Conservation (phyloP, 2,888 invertebrate species). For the Cerastis rubricosa region DNA sequence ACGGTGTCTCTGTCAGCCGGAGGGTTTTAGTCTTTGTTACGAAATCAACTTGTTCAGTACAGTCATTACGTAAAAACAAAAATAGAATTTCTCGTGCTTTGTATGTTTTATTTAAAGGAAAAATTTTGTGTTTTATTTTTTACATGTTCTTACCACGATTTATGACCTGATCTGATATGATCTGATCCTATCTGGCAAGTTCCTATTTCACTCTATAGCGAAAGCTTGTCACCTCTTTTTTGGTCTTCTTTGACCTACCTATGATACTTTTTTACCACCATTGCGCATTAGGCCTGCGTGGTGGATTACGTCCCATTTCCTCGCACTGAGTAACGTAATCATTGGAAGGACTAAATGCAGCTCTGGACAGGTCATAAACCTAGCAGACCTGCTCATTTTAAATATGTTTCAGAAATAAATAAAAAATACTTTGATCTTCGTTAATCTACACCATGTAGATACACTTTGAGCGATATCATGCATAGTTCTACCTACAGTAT, state of each 20-base stretch:
- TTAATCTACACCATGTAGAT: too few species aligned
- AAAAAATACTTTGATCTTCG: too few species aligned
- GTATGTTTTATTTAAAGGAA: background rate
- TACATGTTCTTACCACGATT: background rate
- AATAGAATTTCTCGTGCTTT: background rate
- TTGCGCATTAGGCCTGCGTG: background rate
- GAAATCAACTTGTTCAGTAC: background rate
- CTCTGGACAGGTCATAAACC: too few species aligned
- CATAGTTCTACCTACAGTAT: background rate
- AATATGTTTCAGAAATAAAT: too few species aligned
- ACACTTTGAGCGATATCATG: background rate
- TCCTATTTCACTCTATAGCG: background rate
- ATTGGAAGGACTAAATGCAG: too few species aligned
- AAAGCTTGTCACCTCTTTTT: background rate
- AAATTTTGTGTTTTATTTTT: too few species aligned
- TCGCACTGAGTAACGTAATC: too few species aligned
- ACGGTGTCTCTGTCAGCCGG: conserved; percentile 13
- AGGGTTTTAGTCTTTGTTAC: conserved; percentile 2
- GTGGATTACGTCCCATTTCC: too few species aligned
- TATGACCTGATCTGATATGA: background rate
- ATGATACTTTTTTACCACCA: background rate
- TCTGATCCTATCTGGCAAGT: background rate
- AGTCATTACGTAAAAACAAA: background rate
- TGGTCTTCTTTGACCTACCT: background rate
- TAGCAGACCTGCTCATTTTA: too few species aligned